phyloP scores from a whole-genome alignment of 1,140 invertebrate species.

The Bombus pascuorum region DNA sequence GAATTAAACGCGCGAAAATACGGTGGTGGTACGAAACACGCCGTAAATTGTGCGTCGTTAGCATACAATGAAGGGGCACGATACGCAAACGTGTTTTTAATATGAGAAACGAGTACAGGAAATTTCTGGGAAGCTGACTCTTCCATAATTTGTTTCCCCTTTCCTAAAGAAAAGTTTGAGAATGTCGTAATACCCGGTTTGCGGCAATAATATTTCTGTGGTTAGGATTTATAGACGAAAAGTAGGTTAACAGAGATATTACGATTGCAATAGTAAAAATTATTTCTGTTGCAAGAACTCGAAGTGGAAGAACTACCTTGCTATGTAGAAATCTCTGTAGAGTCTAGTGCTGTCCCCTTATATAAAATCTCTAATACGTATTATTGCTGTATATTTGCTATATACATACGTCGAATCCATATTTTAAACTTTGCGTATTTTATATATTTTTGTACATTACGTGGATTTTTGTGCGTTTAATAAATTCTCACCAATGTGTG shows the following conservation, averaged over 20 bases:
- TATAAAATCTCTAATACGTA: no score
- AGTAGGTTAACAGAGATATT: not conserved
- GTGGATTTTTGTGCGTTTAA: no score
- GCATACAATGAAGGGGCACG: constrained; percentile 22
- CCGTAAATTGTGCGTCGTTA: constrained; percentile 14
- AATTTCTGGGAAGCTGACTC: not conserved
- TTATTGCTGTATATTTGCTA: no score
- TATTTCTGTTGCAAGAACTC: not conserved
- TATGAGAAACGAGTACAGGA: not conserved
- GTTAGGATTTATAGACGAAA: not conserved
- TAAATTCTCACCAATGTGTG: no score
- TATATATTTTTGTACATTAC: no score
- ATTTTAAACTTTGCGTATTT: no score
- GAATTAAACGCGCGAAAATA: constrained; percentile 12
- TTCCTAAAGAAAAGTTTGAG: not conserved
- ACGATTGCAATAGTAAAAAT: not conserved
- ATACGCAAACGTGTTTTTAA: constrained; percentile 6
- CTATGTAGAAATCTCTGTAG: not conserved
- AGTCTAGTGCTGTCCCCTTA: not conserved
- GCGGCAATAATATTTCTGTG: not conserved
- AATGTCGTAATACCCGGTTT: not conserved
- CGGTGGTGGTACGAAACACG: not conserved
- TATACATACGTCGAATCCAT: no score
- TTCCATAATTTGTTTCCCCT: not conserved
- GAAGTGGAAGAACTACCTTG: not conserved